Conservation (phyloP, 2,797 vertebrate genomes). For the Manis crassicaudata region DNA sequence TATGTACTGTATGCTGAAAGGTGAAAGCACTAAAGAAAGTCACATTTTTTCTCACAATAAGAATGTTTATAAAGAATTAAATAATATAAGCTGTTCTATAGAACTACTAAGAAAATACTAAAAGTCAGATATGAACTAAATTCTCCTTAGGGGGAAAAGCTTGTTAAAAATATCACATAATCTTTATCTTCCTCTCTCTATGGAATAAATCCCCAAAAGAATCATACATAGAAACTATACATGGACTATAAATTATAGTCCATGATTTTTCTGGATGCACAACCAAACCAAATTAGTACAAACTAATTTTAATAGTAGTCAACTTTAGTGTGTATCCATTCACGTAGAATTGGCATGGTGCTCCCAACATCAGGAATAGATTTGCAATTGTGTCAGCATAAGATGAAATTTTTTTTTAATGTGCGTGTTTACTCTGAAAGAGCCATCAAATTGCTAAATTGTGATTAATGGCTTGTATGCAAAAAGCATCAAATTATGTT, state of each 20-base stretch:
- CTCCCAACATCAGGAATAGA: neutral
- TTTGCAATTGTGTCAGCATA: neutral
- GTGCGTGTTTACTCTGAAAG: neutral
- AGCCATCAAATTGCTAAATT: constrained; percentile 27
- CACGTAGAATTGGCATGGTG: neutral
- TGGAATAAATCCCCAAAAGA: neutral
- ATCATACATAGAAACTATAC: neutral
- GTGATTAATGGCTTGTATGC: neutral
- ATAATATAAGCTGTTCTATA: neutral
- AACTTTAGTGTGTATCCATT: neutral
- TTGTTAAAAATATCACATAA: neutral
- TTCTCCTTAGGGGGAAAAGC: neutral
- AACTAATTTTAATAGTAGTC: neutral
- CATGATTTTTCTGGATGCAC: neutral
- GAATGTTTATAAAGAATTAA: constrained; percentile 6
- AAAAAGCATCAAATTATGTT: constrained; percentile 3
- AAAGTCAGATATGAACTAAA: constrained; percentile 6
- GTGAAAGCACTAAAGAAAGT: neutral
- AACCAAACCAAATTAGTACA: neutral
- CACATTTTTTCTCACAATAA: constrained; percentile 1
- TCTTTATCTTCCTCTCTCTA: neutral
- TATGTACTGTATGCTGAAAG: neutral
- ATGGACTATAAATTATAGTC: neutral
- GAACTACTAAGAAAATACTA: constrained; percentile 37
- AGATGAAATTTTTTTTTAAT: neutral